Percentiles rank a stretch among this genome's conserved stretches.
Evolutionary conservation across 2,888 invertebrate species (phyloP).

Genomic region (Koerneria pararmatus): DNA sequence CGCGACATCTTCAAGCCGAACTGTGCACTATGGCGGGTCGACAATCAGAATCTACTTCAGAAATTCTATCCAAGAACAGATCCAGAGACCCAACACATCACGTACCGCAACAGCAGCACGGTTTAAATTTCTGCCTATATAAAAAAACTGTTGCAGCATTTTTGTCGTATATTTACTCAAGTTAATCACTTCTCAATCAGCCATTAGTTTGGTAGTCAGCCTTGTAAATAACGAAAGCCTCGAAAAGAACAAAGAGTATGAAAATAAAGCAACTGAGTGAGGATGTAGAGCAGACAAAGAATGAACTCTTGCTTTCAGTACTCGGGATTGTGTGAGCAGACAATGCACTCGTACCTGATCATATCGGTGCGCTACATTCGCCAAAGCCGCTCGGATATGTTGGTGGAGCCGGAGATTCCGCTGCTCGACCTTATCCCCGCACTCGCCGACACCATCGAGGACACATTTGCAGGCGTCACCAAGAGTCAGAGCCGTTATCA

Average conservation of each 20-base stretch:
- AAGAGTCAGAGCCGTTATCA: neutral
- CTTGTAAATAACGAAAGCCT: neutral
- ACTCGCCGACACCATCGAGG: slow-evolving; percentile 29
- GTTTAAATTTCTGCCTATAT: slow-evolving; percentile 23
- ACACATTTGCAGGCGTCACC: slow-evolving; percentile 4
- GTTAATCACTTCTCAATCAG: neutral
- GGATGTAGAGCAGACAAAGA: neutral
- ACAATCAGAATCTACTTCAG: slow-evolving; percentile 58
- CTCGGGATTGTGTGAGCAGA: slow-evolving; percentile 58
- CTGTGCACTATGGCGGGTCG: slow-evolving; percentile 57
- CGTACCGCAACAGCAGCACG: slow-evolving; percentile 47
- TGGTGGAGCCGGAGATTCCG: slow-evolving; percentile 49
- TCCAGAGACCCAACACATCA: slow-evolving; percentile 24
- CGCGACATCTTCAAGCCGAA: slow-evolving; percentile 46
- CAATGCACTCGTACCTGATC: slow-evolving; percentile 44
- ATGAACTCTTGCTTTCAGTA: slow-evolving; percentile 42
- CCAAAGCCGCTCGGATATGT: slow-evolving; percentile 39
- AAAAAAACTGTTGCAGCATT: slow-evolving; percentile 12
- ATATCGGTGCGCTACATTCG: slow-evolving; percentile 38
- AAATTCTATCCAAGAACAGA: slow-evolving; percentile 46
- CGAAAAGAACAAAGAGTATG: neutral
- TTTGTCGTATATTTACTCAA: too few relatives aligned
- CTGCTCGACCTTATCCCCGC: slow-evolving; percentile 50
- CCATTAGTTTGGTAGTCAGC: too few relatives aligned
- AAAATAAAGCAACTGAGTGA: neutral